Evolutionary conservation across 2,797 vertebrate species (phyloP).

Genomic region (Numenius phaeopus): DNA sequence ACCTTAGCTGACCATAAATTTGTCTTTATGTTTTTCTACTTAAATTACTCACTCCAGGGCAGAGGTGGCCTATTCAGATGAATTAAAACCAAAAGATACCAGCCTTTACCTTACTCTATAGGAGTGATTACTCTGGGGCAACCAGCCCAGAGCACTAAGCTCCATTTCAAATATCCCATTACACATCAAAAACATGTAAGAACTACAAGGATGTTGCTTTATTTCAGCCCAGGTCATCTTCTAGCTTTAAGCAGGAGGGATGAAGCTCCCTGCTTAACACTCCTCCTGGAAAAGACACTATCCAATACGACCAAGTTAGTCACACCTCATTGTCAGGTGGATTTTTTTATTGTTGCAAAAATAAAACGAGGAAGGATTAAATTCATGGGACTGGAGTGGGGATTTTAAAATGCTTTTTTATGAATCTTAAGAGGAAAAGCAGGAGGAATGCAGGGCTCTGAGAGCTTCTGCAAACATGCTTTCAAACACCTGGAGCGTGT

Average conservation of each 20-base stretch:
- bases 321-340: neutral
- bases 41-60: neutral
- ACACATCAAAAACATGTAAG: neutral
- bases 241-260: neutral
- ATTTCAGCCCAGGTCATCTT: neutral
- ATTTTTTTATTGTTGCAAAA: slow-evolving; percentile 3
- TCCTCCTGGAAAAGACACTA: neutral
- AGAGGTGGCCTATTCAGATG: neutral
- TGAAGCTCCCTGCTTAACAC: neutral
- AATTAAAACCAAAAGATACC: neutral
- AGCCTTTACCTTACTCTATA: neutral
- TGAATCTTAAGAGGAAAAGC: slow-evolving; percentile 20
- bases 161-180: neutral
- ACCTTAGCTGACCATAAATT: neutral
- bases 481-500: neutral
- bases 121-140: neutral
- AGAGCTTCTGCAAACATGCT: neutral
- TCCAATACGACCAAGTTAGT: neutral
- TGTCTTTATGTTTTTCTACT: neutral
- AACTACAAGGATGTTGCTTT: neutral
- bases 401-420: neutral
- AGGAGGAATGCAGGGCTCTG: neutral
- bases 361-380: neutral
- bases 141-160: neutral
- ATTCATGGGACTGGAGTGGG: neutral